Base-by-base conservation (phyloP, 2,888 invertebrate genomes). In the Synergus itoensis region DNA sequence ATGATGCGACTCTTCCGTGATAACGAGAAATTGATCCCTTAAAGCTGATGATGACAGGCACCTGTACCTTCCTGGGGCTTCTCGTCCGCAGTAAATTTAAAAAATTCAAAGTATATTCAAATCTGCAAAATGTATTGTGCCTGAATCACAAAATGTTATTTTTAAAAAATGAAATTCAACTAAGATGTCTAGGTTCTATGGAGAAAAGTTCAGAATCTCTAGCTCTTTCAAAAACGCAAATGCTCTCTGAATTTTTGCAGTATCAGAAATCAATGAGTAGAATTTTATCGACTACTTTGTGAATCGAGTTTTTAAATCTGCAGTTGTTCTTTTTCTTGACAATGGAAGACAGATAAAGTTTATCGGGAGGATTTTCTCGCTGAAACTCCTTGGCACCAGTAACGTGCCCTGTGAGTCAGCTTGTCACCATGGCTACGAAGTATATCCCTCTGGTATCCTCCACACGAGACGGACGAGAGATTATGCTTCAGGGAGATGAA, bases 351-450 rank as follows among this genome's bases (percentile, higher is more conserved):
- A 48, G 69, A 69, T 69, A 48, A 69, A 69, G 69, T 69, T 69
- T 69, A 69, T 69, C 69, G 45, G 69, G 16, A 9, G 69, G 69
- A 48, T 69, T 69, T 69, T 69, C 48, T 28, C 45, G 16, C 69
- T 43, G 48, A 69, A 69, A 65, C 45, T 69, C 18, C 69, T 28
- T 48, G 80, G 79, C 81, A 45, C 76, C 77, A 75, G 78, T 69
- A 79, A 65, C 79, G 77, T 79, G 79, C 80, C 77, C 80, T 80
- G 77, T 85, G 86, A 86, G 85, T 86, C 86, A 84, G 83, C 86
- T 77, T 86, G 84, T 86, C 85, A 82, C 86, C 86, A 86, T 86
- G 86, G 81, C 79, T 84, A 86, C 86, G 45, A 69, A 79, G 80
- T 64, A 75, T 82, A 82, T 84, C 84, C 85, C 85, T 79, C 79